Evolutionary conservation across 1,140 invertebrate genomes (phyloP).

Genomic region (Psilanteris sp.): DNA sequence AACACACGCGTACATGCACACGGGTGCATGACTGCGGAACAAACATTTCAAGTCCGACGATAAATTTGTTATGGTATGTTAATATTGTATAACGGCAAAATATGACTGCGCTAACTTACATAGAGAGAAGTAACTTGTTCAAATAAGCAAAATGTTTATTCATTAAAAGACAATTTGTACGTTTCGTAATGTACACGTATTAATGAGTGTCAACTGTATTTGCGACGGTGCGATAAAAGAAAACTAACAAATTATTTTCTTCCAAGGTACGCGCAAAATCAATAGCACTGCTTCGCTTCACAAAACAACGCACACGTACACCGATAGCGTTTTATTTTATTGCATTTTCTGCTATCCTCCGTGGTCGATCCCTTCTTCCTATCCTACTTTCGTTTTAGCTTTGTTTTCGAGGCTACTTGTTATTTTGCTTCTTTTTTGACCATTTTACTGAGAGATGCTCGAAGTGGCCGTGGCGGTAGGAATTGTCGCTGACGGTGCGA

Average conservation of each 20-base stretch:
- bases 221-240: constrained; percentile 40
- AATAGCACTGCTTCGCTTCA: constrained; percentile 34
- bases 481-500: constrained; percentile 70
- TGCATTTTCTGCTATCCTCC: constrained; percentile 3
- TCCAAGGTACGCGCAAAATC: constrained; percentile 37
- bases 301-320: constrained; percentile 21
- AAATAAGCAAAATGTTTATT: constrained; percentile 41
- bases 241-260: constrained; percentile 52
- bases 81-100: constrained; percentile 41
- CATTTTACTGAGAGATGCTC: constrained; percentile 47
- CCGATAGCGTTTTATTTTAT: constrained; percentile 15
- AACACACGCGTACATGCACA: constrained; percentile 15
- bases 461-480: constrained; percentile 70
- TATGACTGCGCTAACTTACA: constrained; percentile 20
- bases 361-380: neutral
- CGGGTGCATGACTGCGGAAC: constrained; percentile 12
- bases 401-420: neutral
- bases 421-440: constrained; percentile 1
- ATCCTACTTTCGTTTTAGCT: neutral
- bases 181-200: constrained; percentile 18
- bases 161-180: constrained; percentile 20
- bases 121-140: constrained; percentile 17
- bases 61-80: constrained; percentile 55
- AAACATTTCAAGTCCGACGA: constrained; percentile 35
- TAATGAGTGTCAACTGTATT: constrained; percentile 44